Evolutionary conservation across 1,140 invertebrate species (phyloP), one percentile per base, ranked within the genome.

Genomic region (Cydia pomonella): DNA sequence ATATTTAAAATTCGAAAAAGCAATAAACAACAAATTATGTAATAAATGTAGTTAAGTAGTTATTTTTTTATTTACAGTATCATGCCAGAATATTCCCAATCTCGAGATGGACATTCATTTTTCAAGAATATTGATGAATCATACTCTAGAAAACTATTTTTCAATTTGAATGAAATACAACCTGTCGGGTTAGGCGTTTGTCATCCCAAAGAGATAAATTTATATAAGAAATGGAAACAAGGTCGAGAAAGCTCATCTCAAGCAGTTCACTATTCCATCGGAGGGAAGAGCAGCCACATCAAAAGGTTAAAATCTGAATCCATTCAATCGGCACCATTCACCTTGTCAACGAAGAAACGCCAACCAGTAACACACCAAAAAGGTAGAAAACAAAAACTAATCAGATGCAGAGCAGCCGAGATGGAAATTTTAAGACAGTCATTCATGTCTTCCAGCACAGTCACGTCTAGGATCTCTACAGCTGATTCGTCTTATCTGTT

Each of bases 41-140:
- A n/a, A n/a, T n/a, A n/a, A n/a, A n/a, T n/a, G n/a, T n/a, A n/a
- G n/a, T n/a, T n/a, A n/a, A n/a, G n/a, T n/a, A n/a, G n/a, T n/a
- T n/a, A n/a, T n/a, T n/a, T n/a, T 59, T 23, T 59, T 59, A 12
- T 59, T 59, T 59, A 2, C 53, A 59, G 53, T 59, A 59, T n/a
- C 7, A 59, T 59, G 53, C 53, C 53, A 59, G 53, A 59, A 23
- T 59, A 23, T 10, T 59, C 18, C 16, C 53, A 59, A 21, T 9
- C 10, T 3, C 21, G 9, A n/a, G n/a, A 18, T 18, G 50, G 1
- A 59, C 53, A 23, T 23, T 3, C 9, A 2, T 59, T 59, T 59
- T n/a, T n/a, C n/a, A n/a, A n/a, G n/a, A n/a, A n/a, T n/a, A n/a
- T n/a, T 18, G 53, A 59, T 23, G 7, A 10, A 12, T n/a, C n/a